Evolutionary conservation across 2,797 vertebrate genomes (phyloP).

Genomic region (Hemitrygon akajei): DNA sequence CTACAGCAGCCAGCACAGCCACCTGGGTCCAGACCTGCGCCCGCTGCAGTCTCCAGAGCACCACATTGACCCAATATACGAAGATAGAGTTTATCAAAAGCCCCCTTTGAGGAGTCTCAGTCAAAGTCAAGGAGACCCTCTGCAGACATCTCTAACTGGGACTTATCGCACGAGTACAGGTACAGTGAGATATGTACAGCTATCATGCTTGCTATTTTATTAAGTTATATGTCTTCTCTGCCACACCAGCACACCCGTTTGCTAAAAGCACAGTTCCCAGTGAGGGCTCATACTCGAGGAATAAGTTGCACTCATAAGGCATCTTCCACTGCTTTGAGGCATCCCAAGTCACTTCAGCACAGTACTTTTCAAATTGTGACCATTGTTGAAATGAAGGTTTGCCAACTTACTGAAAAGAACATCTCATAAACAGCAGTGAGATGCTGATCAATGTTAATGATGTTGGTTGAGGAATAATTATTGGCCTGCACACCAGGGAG

Average conservation of each 20-base stretch:
- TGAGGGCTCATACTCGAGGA: background rate
- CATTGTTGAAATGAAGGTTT: background rate
- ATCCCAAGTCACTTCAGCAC: background rate
- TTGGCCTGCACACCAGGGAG: background rate
- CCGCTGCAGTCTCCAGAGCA: constrained; percentile 91
- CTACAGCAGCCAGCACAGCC: constrained; percentile 91
- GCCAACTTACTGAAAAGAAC: background rate
- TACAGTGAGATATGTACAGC: constrained; percentile 48
- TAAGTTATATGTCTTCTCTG: background rate
- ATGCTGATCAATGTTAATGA: background rate
- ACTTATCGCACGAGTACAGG: constrained; percentile 91
- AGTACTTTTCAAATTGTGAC: background rate
- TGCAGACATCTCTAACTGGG: constrained; percentile 70
- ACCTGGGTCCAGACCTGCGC: constrained; percentile 80
- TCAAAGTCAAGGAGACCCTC: constrained; percentile 88
- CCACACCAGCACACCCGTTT: background rate
- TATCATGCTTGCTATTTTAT: background rate
- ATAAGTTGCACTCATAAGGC: background rate
- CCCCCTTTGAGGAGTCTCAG: constrained; percentile 92
- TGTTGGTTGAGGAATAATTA: background rate
- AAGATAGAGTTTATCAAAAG: constrained; percentile 93
- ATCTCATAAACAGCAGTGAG: background rate
- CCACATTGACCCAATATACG: constrained; percentile 95
- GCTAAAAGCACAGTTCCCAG: background rate
- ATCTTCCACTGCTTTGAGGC: background rate